These are phyloP conservation scores for Zhuqinia jingwanae DNA, from an alignment of 2,888 invertebrate species.

Conservation along the genomic window DNA sequence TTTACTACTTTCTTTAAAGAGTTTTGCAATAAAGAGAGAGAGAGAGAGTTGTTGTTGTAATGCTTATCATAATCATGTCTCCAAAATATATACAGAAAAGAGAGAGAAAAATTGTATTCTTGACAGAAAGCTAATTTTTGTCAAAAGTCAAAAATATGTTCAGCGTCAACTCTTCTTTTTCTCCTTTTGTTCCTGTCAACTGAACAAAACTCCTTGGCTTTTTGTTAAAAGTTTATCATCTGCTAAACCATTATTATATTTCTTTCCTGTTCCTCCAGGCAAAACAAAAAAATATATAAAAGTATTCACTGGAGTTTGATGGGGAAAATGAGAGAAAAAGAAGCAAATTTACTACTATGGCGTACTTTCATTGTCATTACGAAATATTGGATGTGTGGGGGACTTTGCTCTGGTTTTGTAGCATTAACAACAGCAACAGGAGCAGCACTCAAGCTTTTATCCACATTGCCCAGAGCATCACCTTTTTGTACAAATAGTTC, in stretches of 20 bases:
- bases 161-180: too few species aligned
- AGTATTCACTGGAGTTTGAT: conserved; percentile 20
- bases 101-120: too few species aligned
- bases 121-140: too few species aligned
- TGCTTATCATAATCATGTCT: too few species aligned
- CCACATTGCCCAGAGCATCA: conserved; percentile 15
- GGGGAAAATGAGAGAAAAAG: background rate
- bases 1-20: too few species aligned
- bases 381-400: background rate
- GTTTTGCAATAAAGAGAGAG: too few species aligned
- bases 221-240: conserved; percentile 43
- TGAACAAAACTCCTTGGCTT: background rate
- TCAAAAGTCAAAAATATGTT: background rate
- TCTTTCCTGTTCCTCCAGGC: conserved; percentile 36
- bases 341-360: conserved; percentile 9
- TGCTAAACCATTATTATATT: conserved; percentile 36
- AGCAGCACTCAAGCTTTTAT: background rate
- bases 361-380: conserved; percentile 12
- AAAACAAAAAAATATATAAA: background rate
- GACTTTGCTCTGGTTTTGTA: background rate
- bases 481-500: conserved; percentile 32
- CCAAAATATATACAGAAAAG: background rate
- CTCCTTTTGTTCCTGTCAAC: conserved; percentile 1
- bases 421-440: background rate
- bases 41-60: too few species aligned